A percentile compares a stretch with the other conserved stretches of the same genome.
phyloP scores from a whole-genome alignment of 2,888 invertebrate species.

The Micropterix aruncella region DNA sequence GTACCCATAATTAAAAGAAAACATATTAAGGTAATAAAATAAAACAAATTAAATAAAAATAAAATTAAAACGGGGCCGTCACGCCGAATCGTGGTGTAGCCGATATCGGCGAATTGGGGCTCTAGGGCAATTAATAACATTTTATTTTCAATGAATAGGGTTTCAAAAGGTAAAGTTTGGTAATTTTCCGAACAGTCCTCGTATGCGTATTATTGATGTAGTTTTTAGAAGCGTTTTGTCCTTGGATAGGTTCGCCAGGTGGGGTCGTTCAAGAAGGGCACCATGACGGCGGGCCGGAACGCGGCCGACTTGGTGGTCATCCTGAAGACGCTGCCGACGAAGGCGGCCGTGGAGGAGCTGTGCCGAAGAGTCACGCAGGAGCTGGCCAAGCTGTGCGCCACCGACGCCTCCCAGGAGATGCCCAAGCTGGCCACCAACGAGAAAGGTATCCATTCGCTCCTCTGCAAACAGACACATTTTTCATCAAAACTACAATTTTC shows the following conservation, averaged over 20 bases:
- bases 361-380: conserved; percentile 56
- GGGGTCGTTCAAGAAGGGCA: conserved; percentile 96
- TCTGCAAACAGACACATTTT: no score
- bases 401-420: conserved; percentile 45
- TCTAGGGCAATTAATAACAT: no score
- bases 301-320: conserved; percentile 95
- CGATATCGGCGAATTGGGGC: no score
- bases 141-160: no score
- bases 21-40: no score
- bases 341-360: conserved; percentile 86
- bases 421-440: conserved; percentile 20
- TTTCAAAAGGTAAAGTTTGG: neutral
- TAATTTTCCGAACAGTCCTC: conserved; percentile 2
- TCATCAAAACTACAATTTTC: no score
- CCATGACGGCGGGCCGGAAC: conserved; percentile 91
- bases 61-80: no score
- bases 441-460: conserved; percentile 4
- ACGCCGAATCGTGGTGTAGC: no score
- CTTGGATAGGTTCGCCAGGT: conserved; percentile 72
- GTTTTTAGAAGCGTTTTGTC: neutral
- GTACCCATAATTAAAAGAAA: no score
- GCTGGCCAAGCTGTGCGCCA: conserved; percentile 44
- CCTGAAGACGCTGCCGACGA: conserved; percentile 89
- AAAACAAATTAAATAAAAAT: no score
- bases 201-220: conserved; percentile 1